Base-by-base conservation (phyloP, 2,113 vertebrate genomes). In the Xenopus borealis region DNA sequence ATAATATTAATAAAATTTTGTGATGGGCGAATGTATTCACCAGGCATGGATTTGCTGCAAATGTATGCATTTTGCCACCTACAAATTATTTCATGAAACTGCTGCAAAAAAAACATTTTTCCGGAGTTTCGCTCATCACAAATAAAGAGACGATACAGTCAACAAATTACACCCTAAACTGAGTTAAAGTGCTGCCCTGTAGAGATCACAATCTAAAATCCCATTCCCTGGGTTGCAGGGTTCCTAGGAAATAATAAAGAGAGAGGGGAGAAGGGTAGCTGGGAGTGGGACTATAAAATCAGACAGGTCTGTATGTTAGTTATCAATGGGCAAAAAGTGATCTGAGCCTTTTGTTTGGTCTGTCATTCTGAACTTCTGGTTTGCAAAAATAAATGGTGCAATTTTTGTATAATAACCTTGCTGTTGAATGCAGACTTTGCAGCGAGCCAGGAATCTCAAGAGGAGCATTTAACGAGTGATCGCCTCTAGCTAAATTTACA, bases 401-500 rank as follows among this genome's bases (percentile, higher is more conserved):
- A 8, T 57, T 70, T 65, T 69, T 71, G 69, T 55, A 70, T 69
- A 76, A 76, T 70, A 76, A 76, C 74, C 74, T 77, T 70, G 74
- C 18, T 53, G 30, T 55, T 67, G 74, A 77, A 77, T 77, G 74
- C 59, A 70, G 59, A 77, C 66, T 69, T 19, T 12, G 30, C 66
- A 77, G 59, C 44, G 23, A 52, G 73, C 66, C 66, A 18, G 59
- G 47, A 77, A 64, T 23, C 74, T 77, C 74, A 64, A 58, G 73
- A 76, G 73, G 52, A 69, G 66, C 46, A 63, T 70, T 77, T 77
- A 77, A 77, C 47, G 47, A 70, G 74, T 45, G 30, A 55, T 77
- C 69, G 74, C 74, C 74, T 77, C n/a, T n/a, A 45, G 74, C 67
- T 77, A 70, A 63, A 77, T 77, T 70, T 77, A 77, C 74, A 77